A percentile compares a stretch with the other conserved stretches of the same genome.
These are phyloP conservation scores for Penaeus indicus DNA, from an alignment of 1,140 invertebrate species.

Conservation along the genomic window DNA sequence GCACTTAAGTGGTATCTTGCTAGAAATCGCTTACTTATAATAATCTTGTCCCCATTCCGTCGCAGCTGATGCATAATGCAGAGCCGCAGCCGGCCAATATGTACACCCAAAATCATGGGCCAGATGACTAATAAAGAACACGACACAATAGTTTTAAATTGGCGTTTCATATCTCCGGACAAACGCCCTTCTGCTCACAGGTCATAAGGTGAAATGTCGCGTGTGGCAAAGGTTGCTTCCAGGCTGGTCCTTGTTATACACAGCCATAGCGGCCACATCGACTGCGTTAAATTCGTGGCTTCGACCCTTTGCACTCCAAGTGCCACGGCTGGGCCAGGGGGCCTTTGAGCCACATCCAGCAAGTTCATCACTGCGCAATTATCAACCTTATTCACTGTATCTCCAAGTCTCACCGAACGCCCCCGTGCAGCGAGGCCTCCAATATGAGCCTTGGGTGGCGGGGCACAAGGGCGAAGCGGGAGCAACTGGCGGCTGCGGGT, in stretches of 20 bases:
- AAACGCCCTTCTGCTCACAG: conserved; percentile 15
- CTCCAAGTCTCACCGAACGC: conserved; percentile 22
- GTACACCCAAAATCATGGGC: conserved; percentile 57
- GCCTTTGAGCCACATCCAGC: conserved; percentile 53
- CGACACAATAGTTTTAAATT: conserved; percentile 64
- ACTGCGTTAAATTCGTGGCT: conserved; percentile 63
- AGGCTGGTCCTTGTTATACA: conserved; percentile 57
- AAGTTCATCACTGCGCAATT: conserved; percentile 37
- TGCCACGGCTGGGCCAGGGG: conserved; percentile 47
- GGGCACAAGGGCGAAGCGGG: background rate
- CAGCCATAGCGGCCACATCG: conserved; percentile 60
- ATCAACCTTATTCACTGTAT: conserved; percentile 50
- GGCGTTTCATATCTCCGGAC: conserved; percentile 33
- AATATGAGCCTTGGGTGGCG: conserved; percentile 33
- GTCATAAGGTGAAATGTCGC: conserved; percentile 45
- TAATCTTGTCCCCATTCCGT: conserved; percentile 56
- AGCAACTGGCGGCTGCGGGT: conserved; percentile 22
- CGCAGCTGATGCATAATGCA: conserved; percentile 57
- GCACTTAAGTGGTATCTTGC: conserved; percentile 13
- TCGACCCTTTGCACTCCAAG: conserved; percentile 63
- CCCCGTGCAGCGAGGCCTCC: background rate
- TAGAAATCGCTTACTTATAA: conserved; percentile 45
- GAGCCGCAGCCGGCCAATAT: conserved; percentile 58
- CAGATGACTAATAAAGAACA: conserved; percentile 63
- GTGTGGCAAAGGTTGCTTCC: conserved; percentile 19